phyloP scores from a whole-genome alignment of 2,113 vertebrate genomes.

The Serilophus lunatus region DNA sequence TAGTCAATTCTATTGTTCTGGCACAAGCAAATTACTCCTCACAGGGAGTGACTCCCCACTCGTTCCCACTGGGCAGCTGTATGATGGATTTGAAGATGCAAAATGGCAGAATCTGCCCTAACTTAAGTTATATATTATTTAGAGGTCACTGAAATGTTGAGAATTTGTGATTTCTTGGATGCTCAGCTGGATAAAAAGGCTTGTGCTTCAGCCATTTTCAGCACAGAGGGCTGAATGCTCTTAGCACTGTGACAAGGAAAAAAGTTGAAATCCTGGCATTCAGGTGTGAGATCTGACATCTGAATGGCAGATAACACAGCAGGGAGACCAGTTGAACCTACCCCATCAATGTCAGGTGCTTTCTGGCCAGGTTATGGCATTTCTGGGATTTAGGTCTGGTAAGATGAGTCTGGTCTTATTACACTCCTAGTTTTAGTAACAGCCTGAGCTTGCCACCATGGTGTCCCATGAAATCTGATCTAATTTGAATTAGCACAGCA shows the following conservation, averaged over 20 bases:
- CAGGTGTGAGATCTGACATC: not conserved
- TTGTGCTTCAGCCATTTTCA: not conserved
- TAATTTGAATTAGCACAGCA: not conserved
- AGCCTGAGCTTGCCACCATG: not conserved
- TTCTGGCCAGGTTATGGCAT: not conserved
- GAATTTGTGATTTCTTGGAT: not conserved
- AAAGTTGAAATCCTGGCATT: not conserved
- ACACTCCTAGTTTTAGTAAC: not conserved
- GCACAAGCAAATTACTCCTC: not conserved
- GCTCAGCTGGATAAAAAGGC: not conserved
- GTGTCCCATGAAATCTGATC: not conserved
- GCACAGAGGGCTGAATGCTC: not conserved
- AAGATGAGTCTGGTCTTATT: not conserved
- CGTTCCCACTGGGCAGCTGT: not conserved
- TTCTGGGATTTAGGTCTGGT: not conserved
- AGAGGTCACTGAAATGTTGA: not conserved
- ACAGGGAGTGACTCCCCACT: not conserved
- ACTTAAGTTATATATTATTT: not conserved
- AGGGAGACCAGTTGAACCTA: not conserved
- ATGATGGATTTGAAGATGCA: not conserved
- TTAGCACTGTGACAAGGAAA: not conserved
- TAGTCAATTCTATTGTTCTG: not conserved
- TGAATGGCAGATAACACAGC: not conserved
- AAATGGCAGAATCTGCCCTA: not conserved
- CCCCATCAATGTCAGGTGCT: not conserved